phyloP scores from a whole-genome alignment of 2,113 vertebrate species.

The Ammospiza caudacuta region DNA sequence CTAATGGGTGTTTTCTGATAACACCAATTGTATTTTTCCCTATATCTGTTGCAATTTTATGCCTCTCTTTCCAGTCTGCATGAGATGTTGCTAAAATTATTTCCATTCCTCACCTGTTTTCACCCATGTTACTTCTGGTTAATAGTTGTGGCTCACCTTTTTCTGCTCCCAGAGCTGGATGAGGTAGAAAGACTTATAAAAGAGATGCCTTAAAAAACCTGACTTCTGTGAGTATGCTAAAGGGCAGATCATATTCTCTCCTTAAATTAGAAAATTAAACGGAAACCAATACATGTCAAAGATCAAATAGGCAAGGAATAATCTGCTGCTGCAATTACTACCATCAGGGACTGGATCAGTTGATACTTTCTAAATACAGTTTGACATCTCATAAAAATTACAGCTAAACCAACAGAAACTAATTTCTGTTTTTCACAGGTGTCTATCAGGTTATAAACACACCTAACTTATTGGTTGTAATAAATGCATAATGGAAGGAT shows the following conservation, averaged over 20 bases:
- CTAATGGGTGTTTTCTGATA: not conserved
- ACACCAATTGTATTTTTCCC: not conserved
- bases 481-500: slow-evolving; percentile 39
- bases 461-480: slow-evolving; percentile 33
- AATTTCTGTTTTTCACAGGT: slow-evolving; percentile 52
- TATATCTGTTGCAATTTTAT: not conserved
- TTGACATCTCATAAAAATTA: slow-evolving; percentile 55
- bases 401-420: slow-evolving; percentile 60
- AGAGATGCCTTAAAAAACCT: not conserved
- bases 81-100: not conserved
- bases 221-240: not conserved
- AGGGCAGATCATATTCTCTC: not conserved
- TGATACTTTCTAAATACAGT: slow-evolving; percentile 35
- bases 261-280: slow-evolving; percentile 51
- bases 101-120: not conserved
- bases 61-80: not conserved
- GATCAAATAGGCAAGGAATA: slow-evolving; percentile 43
- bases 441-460: slow-evolving; percentile 60
- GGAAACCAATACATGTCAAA: slow-evolving; percentile 55
- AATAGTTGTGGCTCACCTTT: not conserved
- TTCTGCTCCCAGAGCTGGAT: not conserved
- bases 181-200: not conserved
- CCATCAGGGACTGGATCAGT: not conserved
- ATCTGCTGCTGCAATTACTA: not conserved
- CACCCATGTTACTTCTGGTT: not conserved